These are phyloP conservation scores for Dynastes tityus DNA, from an alignment of 2,888 invertebrate genomes.

Conservation along the genomic window DNA sequence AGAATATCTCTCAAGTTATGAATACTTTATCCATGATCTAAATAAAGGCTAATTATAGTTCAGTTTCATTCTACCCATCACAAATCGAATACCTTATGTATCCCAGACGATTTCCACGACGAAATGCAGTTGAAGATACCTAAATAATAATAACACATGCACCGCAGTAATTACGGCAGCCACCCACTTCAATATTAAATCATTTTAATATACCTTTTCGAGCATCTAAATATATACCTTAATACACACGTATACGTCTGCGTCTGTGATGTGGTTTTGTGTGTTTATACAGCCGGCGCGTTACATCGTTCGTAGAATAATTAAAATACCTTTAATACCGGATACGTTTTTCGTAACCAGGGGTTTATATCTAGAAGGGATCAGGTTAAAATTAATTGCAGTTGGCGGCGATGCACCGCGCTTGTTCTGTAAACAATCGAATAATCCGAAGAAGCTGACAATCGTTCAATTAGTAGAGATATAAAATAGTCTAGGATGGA, in stretches of 20 bases:
- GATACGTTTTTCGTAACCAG: slow-evolving; percentile 14
- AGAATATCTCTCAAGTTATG: too few relatives aligned
- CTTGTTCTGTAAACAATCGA: neutral
- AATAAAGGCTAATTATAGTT: too few relatives aligned
- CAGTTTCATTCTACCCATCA: too few relatives aligned
- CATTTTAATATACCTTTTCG: slow-evolving; percentile 17
- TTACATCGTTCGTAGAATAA: slow-evolving; percentile 32
- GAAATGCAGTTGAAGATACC: too few relatives aligned
- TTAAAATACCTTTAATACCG: slow-evolving; percentile 39
- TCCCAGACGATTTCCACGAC: too few relatives aligned
- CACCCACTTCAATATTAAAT: slow-evolving; percentile 10
- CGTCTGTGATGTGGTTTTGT: slow-evolving; percentile 30
- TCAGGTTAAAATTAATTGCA: slow-evolving; percentile 36
- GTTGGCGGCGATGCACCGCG: neutral
- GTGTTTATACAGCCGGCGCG: slow-evolving; percentile 25
- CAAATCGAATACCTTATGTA: too few relatives aligned
- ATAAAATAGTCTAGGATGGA: too few relatives aligned
- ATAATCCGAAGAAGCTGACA: neutral
- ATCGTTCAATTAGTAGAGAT: neutral
- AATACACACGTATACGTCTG: too few relatives aligned
- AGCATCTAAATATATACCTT: slow-evolving; percentile 2
- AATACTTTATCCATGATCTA: too few relatives aligned
- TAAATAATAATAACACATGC: too few relatives aligned
- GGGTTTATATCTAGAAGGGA: slow-evolving; percentile 3
- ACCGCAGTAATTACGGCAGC: too few relatives aligned